A percentile compares a stretch with the other conserved stretches of the same genome.
phyloP scores from a whole-genome alignment of 2,797 vertebrate species.

The Spea hammondii region DNA sequence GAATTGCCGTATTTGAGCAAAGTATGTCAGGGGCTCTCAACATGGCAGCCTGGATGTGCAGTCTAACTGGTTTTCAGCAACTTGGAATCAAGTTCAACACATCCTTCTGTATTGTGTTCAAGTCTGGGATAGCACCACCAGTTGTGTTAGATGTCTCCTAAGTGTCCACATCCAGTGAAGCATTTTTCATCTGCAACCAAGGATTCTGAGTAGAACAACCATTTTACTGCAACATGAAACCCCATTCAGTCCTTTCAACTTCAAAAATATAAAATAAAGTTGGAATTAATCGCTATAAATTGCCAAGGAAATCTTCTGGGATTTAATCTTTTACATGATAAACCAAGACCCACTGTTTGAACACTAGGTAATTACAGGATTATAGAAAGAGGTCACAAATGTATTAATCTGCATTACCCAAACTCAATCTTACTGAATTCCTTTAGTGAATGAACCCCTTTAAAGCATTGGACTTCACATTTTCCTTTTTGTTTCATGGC shows the following conservation, averaged over 20 bases:
- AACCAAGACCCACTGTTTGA: constrained; percentile 16
- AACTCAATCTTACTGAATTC: background rate
- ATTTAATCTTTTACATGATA: constrained; percentile 27
- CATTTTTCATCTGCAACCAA: background rate
- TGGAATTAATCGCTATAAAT: constrained; percentile 13
- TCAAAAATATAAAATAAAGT: constrained; percentile 12
- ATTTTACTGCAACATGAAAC: background rate
- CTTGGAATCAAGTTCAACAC: too few species aligned
- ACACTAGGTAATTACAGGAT: constrained; percentile 18
- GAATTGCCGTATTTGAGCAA: too few species aligned
- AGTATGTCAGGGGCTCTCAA: too few species aligned
- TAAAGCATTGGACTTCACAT: too few species aligned
- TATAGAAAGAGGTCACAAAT: constrained; percentile 1
- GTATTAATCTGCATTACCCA: constrained; percentile 5
- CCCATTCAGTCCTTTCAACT: background rate
- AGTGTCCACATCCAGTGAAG: too few species aligned
- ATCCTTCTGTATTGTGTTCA: too few species aligned
- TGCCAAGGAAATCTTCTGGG: constrained; percentile 9
- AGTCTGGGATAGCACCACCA: too few species aligned
- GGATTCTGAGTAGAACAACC: background rate
- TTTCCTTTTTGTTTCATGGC: too few species aligned
- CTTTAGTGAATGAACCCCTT: too few species aligned
- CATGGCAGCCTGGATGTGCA: too few species aligned
- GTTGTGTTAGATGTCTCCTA: too few species aligned
- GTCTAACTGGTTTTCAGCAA: too few species aligned